These are phyloP conservation scores for Hassar affinis DNA, from an alignment of 2,113 vertebrate genomes.

Conservation along the genomic window DNA sequence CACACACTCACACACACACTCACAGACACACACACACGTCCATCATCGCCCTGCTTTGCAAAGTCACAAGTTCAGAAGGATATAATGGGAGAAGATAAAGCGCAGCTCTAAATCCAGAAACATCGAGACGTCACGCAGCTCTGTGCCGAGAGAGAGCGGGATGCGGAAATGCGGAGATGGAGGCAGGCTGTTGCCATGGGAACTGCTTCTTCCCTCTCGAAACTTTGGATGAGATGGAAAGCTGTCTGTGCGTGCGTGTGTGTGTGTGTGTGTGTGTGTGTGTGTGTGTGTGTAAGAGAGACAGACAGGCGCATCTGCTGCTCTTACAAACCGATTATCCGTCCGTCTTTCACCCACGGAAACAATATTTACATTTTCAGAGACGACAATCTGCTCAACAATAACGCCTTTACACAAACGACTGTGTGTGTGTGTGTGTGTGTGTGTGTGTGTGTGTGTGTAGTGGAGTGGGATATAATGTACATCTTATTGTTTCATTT, in stretches of 20 bases:
- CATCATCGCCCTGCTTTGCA: background rate
- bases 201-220: constrained; percentile 31
- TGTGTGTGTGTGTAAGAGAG: background rate
- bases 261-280: constrained; percentile 6
- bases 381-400: background rate
- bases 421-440: too few species aligned
- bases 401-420: background rate
- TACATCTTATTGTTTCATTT: too few species aligned
- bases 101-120: constrained; percentile 2
- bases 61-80: constrained; percentile 1
- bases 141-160: background rate
- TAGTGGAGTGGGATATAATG: too few species aligned
- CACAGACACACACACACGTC: background rate
- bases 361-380: background rate
- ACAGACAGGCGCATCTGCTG: constrained; percentile 10
- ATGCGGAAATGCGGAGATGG: background rate
- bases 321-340: background rate
- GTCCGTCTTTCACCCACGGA: background rate
- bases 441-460: too few species aligned
- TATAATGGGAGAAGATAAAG: background rate
- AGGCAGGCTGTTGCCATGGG: constrained; percentile 46
- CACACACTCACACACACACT: too few species aligned
- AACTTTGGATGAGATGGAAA: constrained; percentile 31
- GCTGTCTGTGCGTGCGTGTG: constrained; percentile 5
- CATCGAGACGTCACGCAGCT: background rate